Evolutionary conservation across 53 echinoderm and acorn worm species (phyloP), one percentile per base, ranked within the genome.

Genomic region (Antedon mediterranea): DNA sequence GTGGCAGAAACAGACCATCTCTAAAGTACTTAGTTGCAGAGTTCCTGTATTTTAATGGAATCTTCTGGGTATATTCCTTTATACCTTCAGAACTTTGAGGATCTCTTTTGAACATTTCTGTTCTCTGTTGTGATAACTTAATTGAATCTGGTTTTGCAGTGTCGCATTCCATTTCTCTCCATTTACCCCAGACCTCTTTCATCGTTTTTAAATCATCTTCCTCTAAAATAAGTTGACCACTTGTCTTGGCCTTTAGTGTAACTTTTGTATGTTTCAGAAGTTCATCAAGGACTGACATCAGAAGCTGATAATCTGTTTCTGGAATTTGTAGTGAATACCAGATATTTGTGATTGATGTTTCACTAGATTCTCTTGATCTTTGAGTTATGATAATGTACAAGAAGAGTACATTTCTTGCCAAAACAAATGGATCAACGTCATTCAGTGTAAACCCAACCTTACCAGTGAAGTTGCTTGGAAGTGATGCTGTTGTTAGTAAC

Each of bases 311-410:
- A 30, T 85, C 81, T 13, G 32, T 73, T 29, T 32, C 30, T 3
- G 76, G 73, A 13, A 85, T 76, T 73, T 85, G 80, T 30, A 85
- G 76, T 0, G 85, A 85, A 32, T 85, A 85, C 81, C 85, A 85
- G 72, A 85, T 77, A 26, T 81, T 77, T 27, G 85, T 41, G 28
- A 78, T 31, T 4, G 78, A 30, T 20, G 2, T 20, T 28, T 78
- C 78, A 28, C 78, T 78, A 29, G 43, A 43, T 8, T 78, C 78
- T 70, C 70, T n/a, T n/a, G n/a, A n/a, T n/a, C n/a, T n/a, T n/a
- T n/a, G n/a, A n/a, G n/a, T n/a, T n/a, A n/a, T n/a, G n/a, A n/a
- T n/a, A n/a, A n/a, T n/a, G n/a, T n/a, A n/a, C n/a, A n/a, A n/a
- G n/a, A n/a, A n/a, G n/a, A 29, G 70, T 6, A 34, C 73, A 13